Base-by-base conservation (phyloP, 2,888 invertebrate species). In the Hermaeophaga mercurialis region DNA sequence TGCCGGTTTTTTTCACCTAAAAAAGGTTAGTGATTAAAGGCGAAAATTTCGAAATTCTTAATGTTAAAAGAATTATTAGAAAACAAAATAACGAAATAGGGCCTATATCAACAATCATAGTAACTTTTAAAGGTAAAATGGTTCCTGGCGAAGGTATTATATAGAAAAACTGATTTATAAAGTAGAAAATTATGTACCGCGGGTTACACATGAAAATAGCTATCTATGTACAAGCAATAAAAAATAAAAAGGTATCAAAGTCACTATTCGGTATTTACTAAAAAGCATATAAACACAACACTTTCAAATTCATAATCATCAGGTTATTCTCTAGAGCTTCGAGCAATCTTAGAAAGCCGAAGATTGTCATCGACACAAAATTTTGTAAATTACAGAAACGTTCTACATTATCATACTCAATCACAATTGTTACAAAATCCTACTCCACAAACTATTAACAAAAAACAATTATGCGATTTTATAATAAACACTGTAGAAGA, bases 221-320 rank as follows among this genome's bases (percentile, higher is more conserved):
- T 7, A 45, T 33, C 17, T n/a, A 45, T 4, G 31, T 33, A 28
- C 17, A 28, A 45, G 33, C 7, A 17, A 17, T 6, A 6, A 45
- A 31, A 31, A 45, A 45, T 45, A 45, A 45, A 17, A 18, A n/a
- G 6, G 7, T 22, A n/a, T n/a, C n/a, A n/a, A n/a, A n/a, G n/a
- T n/a, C n/a, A n/a, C n/a, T n/a, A n/a, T n/a, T n/a, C n/a, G n/a
- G n/a, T n/a, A n/a, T n/a, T n/a, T n/a, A n/a, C n/a, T n/a, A n/a
- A n/a, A n/a, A n/a, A n/a, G n/a, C n/a, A n/a, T n/a, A n/a, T n/a
- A n/a, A n/a, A n/a, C n/a, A n/a, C n/a, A n/a, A n/a, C 9, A 18
- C 6, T 4, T 8, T 19, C 11, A 12, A 26, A 15, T 11, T 17
- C 5, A 8, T 6, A n/a, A 12, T 9, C 31, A 4, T 36, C 36